phyloP scores from a whole-genome alignment of 1,140 invertebrate genomes.

The Macrostomum lignano region DNA sequence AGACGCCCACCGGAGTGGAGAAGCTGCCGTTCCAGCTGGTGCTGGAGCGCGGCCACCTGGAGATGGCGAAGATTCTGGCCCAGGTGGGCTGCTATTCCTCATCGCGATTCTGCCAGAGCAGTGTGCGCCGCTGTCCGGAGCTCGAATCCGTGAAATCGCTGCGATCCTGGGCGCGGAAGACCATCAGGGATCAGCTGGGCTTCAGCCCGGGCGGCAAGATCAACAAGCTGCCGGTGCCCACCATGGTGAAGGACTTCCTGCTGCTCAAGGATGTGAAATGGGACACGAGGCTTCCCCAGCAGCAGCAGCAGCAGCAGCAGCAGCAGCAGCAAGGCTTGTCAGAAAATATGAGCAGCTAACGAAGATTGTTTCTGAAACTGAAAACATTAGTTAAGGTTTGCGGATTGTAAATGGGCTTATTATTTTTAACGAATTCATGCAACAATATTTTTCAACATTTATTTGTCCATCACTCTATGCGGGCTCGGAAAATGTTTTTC shows the following conservation, averaged over 20 bases:
- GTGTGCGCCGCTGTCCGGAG: not conserved
- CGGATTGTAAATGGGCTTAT: no score
- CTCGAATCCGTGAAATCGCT: conserved; percentile 6
- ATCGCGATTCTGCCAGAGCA: not conserved
- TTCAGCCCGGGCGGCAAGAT: conserved; percentile 7
- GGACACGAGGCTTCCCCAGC: no score
- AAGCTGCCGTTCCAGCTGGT: conserved; percentile 22
- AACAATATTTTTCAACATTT: no score
- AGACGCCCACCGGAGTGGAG: conserved; percentile 15
- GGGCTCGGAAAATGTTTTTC: no score
- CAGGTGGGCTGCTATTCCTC: conserved; percentile 13
- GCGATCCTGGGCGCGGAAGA: conserved; percentile 7
- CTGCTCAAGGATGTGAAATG: conserved; percentile 6
- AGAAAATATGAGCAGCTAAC: no score
- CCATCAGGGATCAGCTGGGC: conserved; percentile 7
- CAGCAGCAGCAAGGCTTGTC: no score
- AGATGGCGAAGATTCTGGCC: conserved; percentile 17
- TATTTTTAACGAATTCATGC: no score
- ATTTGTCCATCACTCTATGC: no score
- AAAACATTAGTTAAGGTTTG: no score
- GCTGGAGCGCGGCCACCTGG: conserved; percentile 20
- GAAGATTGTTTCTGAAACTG: no score
- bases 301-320: no score
- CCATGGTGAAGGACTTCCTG: conserved; percentile 7
- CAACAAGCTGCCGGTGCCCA: conserved; percentile 4